Conservation (phyloP, 2,113 vertebrate species). For the Steatornis caripensis region DNA sequence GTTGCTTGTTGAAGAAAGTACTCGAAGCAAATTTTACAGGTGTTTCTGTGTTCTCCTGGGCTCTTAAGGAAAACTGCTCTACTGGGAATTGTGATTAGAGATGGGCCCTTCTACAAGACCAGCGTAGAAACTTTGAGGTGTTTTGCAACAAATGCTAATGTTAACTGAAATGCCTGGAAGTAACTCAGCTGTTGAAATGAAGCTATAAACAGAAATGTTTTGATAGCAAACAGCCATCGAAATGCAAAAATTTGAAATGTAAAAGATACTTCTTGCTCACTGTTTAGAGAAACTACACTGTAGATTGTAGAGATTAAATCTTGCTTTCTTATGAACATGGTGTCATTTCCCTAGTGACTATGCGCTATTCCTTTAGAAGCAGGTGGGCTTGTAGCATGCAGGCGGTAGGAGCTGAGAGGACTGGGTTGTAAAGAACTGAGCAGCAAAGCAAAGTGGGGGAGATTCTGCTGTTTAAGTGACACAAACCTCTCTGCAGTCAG, state of each 20-base stretch:
- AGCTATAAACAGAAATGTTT: constrained; percentile 62
- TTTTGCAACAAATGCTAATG: constrained; percentile 39
- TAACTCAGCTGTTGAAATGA: constrained; percentile 61
- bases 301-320: neutral
- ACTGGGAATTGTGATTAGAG: neutral
- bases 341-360: neutral
- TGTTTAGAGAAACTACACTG: constrained; percentile 7
- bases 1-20: neutral
- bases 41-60: neutral
- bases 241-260: constrained; percentile 46
- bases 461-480: neutral
- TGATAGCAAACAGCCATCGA: constrained; percentile 42
- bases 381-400: neutral
- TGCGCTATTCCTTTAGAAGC: neutral
- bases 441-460: neutral
- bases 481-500: neutral
- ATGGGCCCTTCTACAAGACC: neutral
- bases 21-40: neutral
- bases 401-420: neutral
- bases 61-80: neutral
- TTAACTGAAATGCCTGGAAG: constrained; percentile 49
- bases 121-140: constrained; percentile 23
- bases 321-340: neutral
- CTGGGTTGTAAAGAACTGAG: neutral
- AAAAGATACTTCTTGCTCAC: constrained; percentile 41